Conservation (phyloP, 2,888 invertebrate genomes). For the Exephanes ischioxanthus region DNA sequence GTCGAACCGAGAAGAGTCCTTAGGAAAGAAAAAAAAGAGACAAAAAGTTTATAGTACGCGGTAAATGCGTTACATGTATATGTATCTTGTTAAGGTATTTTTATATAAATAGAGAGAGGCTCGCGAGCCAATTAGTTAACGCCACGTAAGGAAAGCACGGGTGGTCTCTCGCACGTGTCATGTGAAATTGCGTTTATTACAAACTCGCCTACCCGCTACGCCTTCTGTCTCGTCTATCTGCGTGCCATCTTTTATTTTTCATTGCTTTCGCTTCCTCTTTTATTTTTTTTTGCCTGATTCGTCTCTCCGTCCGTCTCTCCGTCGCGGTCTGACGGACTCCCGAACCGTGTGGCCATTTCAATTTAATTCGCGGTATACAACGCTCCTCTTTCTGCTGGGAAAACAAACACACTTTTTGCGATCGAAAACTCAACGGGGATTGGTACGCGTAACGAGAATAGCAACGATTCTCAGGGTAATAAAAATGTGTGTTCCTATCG, state of each 20-base stretch:
- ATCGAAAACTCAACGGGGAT: background rate
- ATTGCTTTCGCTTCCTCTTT: constrained; percentile 22
- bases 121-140: constrained; percentile 69
- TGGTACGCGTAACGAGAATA: constrained; percentile 51
- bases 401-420: background rate
- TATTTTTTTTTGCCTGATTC: constrained; percentile 22
- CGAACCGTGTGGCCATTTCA: constrained; percentile 20
- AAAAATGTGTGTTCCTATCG: constrained; percentile 49
- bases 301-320: constrained; percentile 18
- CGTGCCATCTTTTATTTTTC: constrained; percentile 53
- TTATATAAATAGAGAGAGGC: constrained; percentile 41
- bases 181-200: constrained; percentile 70
- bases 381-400: background rate
- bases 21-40: constrained; percentile 10
- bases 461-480: constrained; percentile 58
- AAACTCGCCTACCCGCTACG: constrained; percentile 31
- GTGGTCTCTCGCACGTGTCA: constrained; percentile 71
- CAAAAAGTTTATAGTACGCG: constrained; percentile 14
- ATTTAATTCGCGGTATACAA: background rate
- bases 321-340: constrained; percentile 63
- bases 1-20: constrained; percentile 62
- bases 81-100: constrained; percentile 17
- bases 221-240: constrained; percentile 48
- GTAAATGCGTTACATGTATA: constrained; percentile 16
- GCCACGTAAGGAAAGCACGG: constrained; percentile 69